Base-by-base conservation (phyloP, 2,797 vertebrate species). In the Platyrinchus mystaceus region DNA sequence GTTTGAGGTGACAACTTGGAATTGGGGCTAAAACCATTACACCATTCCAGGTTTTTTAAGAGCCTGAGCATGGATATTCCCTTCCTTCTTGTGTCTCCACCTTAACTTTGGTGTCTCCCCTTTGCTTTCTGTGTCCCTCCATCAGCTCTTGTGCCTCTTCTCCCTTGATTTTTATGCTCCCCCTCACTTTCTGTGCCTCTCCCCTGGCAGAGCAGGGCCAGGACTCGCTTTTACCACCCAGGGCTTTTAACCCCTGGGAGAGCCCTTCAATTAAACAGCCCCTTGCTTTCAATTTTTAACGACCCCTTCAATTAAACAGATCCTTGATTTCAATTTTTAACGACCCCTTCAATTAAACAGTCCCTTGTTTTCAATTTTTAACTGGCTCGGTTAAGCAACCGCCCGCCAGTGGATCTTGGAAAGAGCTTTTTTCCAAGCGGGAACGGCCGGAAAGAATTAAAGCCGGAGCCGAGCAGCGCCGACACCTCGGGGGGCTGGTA, bases 1-100 rank as follows among this genome's bases (percentile, higher is more conserved):
- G 20, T 7, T 56, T 11, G 26, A 41, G 32, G 20, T 28, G 62
- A 50, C 5, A 11, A 4, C 28, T 2, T 2, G 28, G 44, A 7
- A 1, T 2, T 2, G 18, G 41, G 41, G 6, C 10, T 2, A 3
- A 34, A 7, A 2, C 3, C 20, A 1, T 1, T 3, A 10, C 30
- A 16, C 5, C 79, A 0, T 1, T 1, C 8, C 16, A 4, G 64
- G 9, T 9, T 46, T 9, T 46, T 37, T 6, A 14, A 1, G 34
- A 5, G 5, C 34, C 34, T 26, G 39, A 3, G 36, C 8, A 1
- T 0, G 4, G 30, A 9, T 22, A 60, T n/a, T 8, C 2, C 10
- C 52, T 37, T 3, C 28, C 4, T 75, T 47, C 41, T 7, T 3
- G 28, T 0, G 7, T 3, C 34, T 22, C 66, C 81, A 15, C 47